Evolutionary conservation across 2,888 invertebrate species (phyloP), one percentile per base, ranked within the genome.

Genomic region (Clitarchus hookeri): DNA sequence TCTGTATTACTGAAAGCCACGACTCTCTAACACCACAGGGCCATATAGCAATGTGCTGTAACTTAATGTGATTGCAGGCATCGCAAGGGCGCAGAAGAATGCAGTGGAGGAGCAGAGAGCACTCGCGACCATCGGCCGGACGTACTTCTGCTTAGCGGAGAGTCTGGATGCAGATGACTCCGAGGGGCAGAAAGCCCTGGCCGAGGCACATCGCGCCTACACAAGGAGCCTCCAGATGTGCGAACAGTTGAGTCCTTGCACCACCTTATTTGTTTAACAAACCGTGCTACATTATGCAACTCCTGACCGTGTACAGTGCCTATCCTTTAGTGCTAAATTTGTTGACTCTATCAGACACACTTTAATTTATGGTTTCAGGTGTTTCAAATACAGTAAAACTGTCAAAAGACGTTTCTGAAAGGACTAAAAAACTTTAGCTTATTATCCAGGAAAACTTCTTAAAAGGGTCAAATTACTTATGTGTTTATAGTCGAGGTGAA

Each of bases 101-200:
- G 92, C 94, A 86, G 93, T 97, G 4, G 98, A 98, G 91, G 95
- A 97, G 90, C 98, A 98, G 90, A 93, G 98, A 89, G 98, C 98
- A 0, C 94, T 95, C 91, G 97, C 98, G 0, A 98, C 98, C 12
- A 92, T 98, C 2, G 98, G 98, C 0, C 94, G 98, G 88, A 95
- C 95, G 86, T 95, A 96, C 91, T 93, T 97, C 85, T 92, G 95
- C 19, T 93, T 94, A 90, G 95, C 95, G 6, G 95, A 96, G 89
- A 94, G 94, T 88, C 91, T 93, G 36, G 92, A 94, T 77, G 92
- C 93, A 26, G 90, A 92, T 91, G 36, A 91, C 93, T n/a, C 92
- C 92, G 88, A 90, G 83, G 90, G 89, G n/a, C 85, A 88, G 87
- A 92, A 92, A 27, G 93, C 94, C 85, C 91, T 97, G 19, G 93